Evolutionary conservation across 2,113 vertebrate genomes (phyloP).

Genomic region (Nematolebias whitei): DNA sequence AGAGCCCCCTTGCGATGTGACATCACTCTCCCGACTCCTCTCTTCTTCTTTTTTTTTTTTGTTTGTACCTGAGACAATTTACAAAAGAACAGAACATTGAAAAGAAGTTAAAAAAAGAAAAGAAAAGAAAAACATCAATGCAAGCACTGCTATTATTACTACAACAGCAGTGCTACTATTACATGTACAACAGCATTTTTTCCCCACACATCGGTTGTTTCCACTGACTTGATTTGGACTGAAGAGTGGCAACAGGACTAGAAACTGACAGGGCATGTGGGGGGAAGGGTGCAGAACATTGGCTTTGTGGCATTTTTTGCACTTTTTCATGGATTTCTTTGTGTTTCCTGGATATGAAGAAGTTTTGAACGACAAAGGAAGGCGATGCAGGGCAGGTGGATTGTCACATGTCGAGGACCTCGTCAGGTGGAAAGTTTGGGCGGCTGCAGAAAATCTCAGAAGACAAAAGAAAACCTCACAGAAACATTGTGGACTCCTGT

Average conservation of each 20-base stretch:
- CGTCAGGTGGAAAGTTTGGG: slow-evolving; percentile 32
- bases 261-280: slow-evolving; percentile 55
- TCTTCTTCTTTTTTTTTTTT: slow-evolving; percentile 79
- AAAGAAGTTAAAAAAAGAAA: slow-evolving; percentile 20
- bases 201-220: slow-evolving; percentile 73
- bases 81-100: slow-evolving; percentile 76
- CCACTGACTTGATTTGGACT: slow-evolving; percentile 76
- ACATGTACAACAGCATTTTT: slow-evolving; percentile 71
- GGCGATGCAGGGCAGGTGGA: slow-evolving; percentile 43
- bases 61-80: slow-evolving; percentile 98
- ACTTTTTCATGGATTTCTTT: slow-evolving; percentile 83
- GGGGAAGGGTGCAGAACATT: slow-evolving; percentile 72
- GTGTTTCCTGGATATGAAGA: slow-evolving; percentile 61
- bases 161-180: slow-evolving; percentile 67
- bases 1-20: slow-evolving; percentile 97
- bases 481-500: slow-evolving; percentile 73
- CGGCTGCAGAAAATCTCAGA: slow-evolving; percentile 65
- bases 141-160: slow-evolving; percentile 86
- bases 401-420: slow-evolving; percentile 49
- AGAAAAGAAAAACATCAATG: slow-evolving; percentile 70
- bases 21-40: slow-evolving; percentile 96
- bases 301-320: slow-evolving; percentile 84
- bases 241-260: slow-evolving; percentile 71
- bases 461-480: slow-evolving; percentile 61
- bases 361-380: slow-evolving; percentile 44